Evolutionary conservation across 2,888 invertebrate species (phyloP), one percentile per base, ranked within the genome.

Genomic region (Meliscaeva auricollis): DNA sequence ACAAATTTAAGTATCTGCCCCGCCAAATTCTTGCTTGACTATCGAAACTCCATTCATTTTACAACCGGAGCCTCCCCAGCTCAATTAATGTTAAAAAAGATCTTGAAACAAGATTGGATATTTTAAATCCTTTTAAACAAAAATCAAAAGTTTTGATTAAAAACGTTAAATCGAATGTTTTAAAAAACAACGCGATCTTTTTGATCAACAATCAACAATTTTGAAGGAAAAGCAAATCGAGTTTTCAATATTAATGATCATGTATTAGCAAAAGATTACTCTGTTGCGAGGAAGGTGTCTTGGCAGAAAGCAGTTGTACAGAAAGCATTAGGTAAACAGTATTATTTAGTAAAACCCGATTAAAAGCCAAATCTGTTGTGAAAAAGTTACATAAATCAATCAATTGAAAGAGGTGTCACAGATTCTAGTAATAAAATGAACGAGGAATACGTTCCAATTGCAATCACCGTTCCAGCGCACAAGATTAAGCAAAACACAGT

Each of bases 251-350:
- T 54, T n/a, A 32, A 32, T 8, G 54, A 30, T 30, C 26, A 6
- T n/a, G 30, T 52, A 1, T 32, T 30, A 8, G 54, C 54, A 54
- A 54, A 54, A 54, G 54, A 54, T 8, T 52, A 54, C 6, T 30
- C 48, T 11, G 9, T 32, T 11, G 30, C 48, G 15, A 48, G 64
- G 13, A 62, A 46, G 41, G 26, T 41, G 41, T 41, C 44, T 62
- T 62, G 62, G 62, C 41, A 41, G 9, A 44, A 62, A 62, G 62
- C 46, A 17, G 38, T 60, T 60, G 62, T 62, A 46, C 20, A 48
- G 15, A 48, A 54, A 54, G 54, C 13, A 11, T 64, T 64, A 32
- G 64, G 48, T 46, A 64, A 48, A 17, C 46, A 64, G 32, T 48
- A 46, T 48, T 64, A 48, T 26, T 48, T 46, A 64, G 48, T 64